A percentile compares a stretch with the other conserved stretches of the same genome.
Conservation (phyloP, 2,888 invertebrate genomes). For the Eugnorisma glareosa region DNA sequence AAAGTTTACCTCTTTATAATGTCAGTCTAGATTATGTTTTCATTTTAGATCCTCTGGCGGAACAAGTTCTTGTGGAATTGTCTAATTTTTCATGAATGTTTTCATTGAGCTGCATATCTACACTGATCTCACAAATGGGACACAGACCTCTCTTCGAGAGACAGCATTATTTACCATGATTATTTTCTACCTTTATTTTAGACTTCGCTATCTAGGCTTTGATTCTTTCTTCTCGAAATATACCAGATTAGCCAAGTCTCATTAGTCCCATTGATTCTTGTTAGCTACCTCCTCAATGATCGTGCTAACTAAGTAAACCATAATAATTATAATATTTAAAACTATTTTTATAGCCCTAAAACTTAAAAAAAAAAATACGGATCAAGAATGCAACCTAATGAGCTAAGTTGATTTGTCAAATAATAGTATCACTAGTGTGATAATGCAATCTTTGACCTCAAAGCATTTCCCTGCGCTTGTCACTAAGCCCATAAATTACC, state of each 20-base stretch:
- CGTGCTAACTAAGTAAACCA: neutral
- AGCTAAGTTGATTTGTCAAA: neutral
- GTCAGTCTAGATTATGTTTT: no score
- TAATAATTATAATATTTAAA: no score
- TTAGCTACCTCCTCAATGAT: no score
- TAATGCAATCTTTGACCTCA: conserved; percentile 27
- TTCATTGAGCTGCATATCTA: neutral
- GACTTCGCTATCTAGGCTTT: neutral
- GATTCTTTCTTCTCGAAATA: neutral
- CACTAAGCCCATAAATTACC: neutral
- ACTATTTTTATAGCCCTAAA: no score
- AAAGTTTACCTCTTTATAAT: no score
- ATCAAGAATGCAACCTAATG: neutral
- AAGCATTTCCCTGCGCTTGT: neutral
- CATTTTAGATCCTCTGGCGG: neutral
- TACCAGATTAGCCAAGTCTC: neutral
- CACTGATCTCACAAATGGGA: neutral
- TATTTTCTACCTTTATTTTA: neutral
- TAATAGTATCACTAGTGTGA: neutral
- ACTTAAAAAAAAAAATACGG: no score
- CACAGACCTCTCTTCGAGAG: neutral
- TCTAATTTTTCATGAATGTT: neutral
- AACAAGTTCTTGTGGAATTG: neutral
- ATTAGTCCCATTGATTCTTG: neutral
- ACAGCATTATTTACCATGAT: neutral